A percentile compares a stretch with the other conserved stretches of the same genome.
Evolutionary conservation across 2,888 invertebrate genomes (phyloP).

Genomic region (Prosopocoilus inquinatus): DNA sequence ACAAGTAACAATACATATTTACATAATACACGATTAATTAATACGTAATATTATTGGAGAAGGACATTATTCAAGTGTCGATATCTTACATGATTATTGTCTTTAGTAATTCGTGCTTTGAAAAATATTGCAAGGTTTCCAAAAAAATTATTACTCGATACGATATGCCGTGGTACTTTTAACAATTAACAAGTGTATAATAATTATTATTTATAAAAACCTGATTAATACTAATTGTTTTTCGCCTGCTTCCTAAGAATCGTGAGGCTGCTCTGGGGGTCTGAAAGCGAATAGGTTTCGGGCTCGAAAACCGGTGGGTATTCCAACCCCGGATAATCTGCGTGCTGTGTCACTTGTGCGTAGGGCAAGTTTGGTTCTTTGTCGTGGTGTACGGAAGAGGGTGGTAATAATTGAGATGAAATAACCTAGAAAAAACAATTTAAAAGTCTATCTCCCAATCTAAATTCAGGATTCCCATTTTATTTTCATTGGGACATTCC

Average conservation of each 20-base stretch:
- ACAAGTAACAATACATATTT: too few species aligned
- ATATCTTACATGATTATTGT: conserved; percentile 1
- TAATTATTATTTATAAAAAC: neutral
- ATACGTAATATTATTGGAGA: too few species aligned
- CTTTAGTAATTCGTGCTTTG: neutral
- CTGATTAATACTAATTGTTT: conserved; percentile 5
- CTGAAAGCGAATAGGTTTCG: conserved; percentile 74
- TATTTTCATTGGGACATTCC: too few species aligned
- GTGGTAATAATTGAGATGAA: neutral
- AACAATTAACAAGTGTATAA: conserved; percentile 5
- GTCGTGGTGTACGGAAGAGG: neutral
- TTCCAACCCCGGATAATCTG: conserved; percentile 77
- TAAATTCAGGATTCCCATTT: too few species aligned
- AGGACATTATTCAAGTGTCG: too few species aligned
- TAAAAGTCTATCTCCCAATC: too few species aligned
- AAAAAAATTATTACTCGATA: neutral
- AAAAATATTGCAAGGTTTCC: too few species aligned
- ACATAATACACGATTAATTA: too few species aligned
- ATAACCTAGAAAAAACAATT: neutral
- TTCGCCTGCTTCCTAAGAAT: conserved; percentile 42
- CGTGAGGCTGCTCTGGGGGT: conserved; percentile 51
- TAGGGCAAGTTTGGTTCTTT: conserved; percentile 1
- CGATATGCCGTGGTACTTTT: neutral
- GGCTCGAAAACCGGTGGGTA: conserved; percentile 85
- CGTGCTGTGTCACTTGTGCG: conserved; percentile 39